Evolutionary conservation across 2,797 vertebrate species (phyloP).

Genomic region (Poecilia picta): DNA sequence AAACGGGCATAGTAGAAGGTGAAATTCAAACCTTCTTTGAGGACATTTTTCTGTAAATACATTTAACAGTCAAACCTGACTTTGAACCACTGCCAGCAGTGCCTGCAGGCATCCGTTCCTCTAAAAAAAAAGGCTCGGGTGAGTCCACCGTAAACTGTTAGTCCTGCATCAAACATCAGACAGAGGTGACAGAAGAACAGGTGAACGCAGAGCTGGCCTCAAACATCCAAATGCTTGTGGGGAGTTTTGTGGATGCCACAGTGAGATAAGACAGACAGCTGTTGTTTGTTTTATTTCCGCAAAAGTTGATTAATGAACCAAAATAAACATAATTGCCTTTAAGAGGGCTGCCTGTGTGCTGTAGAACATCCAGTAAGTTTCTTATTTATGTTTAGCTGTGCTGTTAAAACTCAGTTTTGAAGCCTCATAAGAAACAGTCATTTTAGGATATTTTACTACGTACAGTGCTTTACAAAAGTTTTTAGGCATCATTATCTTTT

Average conservation of each 20-base stretch:
- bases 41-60: constrained; percentile 9
- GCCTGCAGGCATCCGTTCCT: constrained; percentile 26
- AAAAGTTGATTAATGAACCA: constrained; percentile 11
- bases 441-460: constrained; percentile 17
- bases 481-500: background rate
- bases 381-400: constrained; percentile 1
- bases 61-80: constrained; percentile 27
- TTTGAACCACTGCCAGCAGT: constrained; percentile 22
- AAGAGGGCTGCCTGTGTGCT: background rate
- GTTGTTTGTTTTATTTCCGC: constrained; percentile 14
- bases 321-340: background rate
- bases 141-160: constrained; percentile 24
- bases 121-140: constrained; percentile 23
- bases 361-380: constrained; percentile 19
- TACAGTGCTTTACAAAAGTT: background rate
- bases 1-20: constrained; percentile 1
- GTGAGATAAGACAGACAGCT: constrained; percentile 15
- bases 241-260: constrained; percentile 16
- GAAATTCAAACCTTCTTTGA: constrained; percentile 28
- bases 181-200: constrained; percentile 14
- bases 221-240: constrained; percentile 30
- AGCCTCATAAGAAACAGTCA: constrained; percentile 6
- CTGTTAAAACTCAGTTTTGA: constrained; percentile 2
- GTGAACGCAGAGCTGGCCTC: constrained; percentile 10
- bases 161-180: constrained; percentile 34